Evolutionary conservation across 35 echinoderm and acorn worm genomes (phyloP), one percentile per base, ranked within the genome.

Genomic region (Strongylocentrotus purpuratus): DNA sequence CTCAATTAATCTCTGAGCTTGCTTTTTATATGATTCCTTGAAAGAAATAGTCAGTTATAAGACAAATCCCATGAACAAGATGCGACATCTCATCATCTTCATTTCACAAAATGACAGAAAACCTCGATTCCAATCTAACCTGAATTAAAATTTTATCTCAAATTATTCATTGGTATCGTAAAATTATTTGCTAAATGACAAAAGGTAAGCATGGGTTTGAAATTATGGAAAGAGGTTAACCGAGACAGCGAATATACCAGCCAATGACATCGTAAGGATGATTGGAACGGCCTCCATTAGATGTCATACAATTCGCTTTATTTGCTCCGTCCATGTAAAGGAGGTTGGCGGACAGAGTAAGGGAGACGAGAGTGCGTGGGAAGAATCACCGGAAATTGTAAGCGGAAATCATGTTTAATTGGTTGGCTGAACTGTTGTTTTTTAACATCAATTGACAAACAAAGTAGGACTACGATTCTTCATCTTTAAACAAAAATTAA

Each of bases 141-240:
- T 78, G 20, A 78, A 78, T 78, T 78, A 22, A 78, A 9, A 78
- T 7, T 78, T 71, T n/a, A 28, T 1, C 17, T 59, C 0, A 28
- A 78, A 78, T 78, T 25, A 78, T 78, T 78, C 22, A 78, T 78
- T 78, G 65, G 7, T 78, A 78, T 25, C 65, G 7, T 78, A 78
- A 22, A 78, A n/a, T n/a, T 7, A n/a, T n/a, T 78, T 78, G 65
- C 20, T 28, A 41, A 41, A 1, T 78, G 25, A 78, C 8, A n/a
- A 41, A 41, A 78, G 25, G 22, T 78, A 78, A 78, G 20, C 28
- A 78, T 78, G 22, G 28, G 25, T 28, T 28, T 28, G 22, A 18
- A n/a, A 78, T 78, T 78, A 78, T 78, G 65, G 65, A 78, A 78
- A 78, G 65, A 78, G 65, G 65, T 78, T 78, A 78, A 78, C 20